Evolutionary conservation across 2,888 invertebrate genomes (phyloP).

Genomic region (Spisula subtruncata): DNA sequence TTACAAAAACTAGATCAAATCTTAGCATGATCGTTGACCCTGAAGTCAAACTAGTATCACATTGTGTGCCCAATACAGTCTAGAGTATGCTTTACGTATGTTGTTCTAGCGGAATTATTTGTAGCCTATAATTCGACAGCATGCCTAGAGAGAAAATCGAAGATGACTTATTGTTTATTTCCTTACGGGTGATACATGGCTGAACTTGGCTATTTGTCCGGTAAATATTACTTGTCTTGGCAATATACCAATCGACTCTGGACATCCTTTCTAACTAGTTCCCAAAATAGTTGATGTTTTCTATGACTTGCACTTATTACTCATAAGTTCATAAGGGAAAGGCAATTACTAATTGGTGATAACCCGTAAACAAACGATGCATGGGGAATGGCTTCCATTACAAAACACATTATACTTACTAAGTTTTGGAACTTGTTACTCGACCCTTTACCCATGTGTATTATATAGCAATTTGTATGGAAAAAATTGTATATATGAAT

Average conservation of each 20-base stretch:
- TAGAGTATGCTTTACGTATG: background rate
- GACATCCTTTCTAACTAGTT: background rate
- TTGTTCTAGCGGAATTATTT: background rate
- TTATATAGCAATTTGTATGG: too few species aligned
- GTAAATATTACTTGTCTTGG: constrained; percentile 3
- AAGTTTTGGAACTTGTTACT: too few species aligned
- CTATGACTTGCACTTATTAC: background rate
- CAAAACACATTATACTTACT: too few species aligned
- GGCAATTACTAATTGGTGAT: background rate
- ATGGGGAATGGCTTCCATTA: too few species aligned
- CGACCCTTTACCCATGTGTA: too few species aligned
- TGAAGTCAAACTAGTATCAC: too few species aligned
- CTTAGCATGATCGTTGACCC: too few species aligned
- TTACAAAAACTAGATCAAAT: too few species aligned
- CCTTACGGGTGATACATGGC: background rate
- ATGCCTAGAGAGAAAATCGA: background rate
- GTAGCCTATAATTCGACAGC: background rate
- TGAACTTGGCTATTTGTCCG: background rate
- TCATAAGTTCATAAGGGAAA: background rate
- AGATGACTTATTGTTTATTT: background rate
- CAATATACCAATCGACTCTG: background rate
- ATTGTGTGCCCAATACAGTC: background rate
- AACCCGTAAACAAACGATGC: background rate
- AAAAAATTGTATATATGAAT: too few species aligned
- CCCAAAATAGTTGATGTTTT: background rate